Conservation (phyloP, 2,888 invertebrate genomes). For the Gandaritis pyraliata region DNA sequence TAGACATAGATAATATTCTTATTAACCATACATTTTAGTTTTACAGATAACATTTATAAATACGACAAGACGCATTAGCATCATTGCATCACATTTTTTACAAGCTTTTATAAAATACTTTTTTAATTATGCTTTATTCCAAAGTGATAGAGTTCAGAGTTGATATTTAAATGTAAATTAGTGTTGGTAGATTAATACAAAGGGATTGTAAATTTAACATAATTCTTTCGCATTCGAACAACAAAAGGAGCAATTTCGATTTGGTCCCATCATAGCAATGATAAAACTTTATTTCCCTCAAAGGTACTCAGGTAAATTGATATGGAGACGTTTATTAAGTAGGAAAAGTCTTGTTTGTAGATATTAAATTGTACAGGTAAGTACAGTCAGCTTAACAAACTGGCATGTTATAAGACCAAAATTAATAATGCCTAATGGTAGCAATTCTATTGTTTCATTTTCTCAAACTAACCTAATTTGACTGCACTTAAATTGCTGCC, state of each 20-base stretch:
- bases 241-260: conserved; percentile 48
- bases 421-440: no score
- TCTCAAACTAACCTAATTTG: no score
- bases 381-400: no score
- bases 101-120: conserved; percentile 2
- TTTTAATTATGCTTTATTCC: not conserved
- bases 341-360: not conserved
- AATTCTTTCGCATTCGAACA: conserved; percentile 2
- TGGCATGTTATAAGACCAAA: no score
- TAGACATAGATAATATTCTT: conserved; percentile 39
- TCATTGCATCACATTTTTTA: conserved; percentile 8
- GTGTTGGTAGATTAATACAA: not conserved
- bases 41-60: conserved; percentile 24
- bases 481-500: no score
- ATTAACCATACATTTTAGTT: conserved; percentile 38
- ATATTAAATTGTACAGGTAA: no score
- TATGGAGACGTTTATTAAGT: not conserved
- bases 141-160: not conserved
- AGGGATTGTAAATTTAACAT: not conserved
- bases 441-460: no score
- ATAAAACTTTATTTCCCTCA: conserved; percentile 36
- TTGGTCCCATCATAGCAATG: conserved; percentile 64
- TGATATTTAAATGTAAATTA: not conserved
- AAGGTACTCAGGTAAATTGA: not conserved
- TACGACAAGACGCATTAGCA: conserved; percentile 12